Evolutionary conservation across 2,797 vertebrate species (phyloP), one percentile per base, ranked within the genome.

Genomic region (Neosalanx taihuensis): DNA sequence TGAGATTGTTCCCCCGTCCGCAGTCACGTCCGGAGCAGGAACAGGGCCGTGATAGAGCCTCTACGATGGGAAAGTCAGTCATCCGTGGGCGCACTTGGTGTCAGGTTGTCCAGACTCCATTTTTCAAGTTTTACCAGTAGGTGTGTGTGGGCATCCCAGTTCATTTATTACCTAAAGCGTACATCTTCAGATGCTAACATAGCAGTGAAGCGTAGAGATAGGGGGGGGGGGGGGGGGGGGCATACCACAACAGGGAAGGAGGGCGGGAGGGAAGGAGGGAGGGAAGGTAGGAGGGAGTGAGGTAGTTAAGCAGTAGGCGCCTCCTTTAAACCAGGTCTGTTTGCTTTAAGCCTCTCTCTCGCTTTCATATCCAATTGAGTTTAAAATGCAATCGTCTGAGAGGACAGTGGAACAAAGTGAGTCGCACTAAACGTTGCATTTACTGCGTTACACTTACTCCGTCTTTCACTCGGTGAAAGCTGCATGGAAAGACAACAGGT

Each of bases 151-250:
- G 77, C 77, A 85, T 81, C 76, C 77, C 72, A 1, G 70, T 84
- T 87, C 82, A 83, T 86, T 88, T 81, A 87, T 86, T 83, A 91
- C 86, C 85, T 86, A 81, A 76, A 81, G 84, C 76, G 79, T 79
- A 78, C 62, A 74, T 80, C 58, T 76, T 49, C 64, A 73, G 71
- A 79, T 77, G 69, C 57, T 70, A 81, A 73, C 79, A 57, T 64
- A 56, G 53, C 37, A 61, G 67, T 30, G 12, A 30, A 15, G 72
- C 56, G 49, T 79, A 78, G 5, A 81, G 82, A 80, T 86, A 77
- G 59, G 67, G 35, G 35, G 1, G 76, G 78, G 6, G 81, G 83
- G 81, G 87, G 78, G 58, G 67, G 23, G 23, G 1, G 23, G 23
- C 76, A 72, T 80, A 67, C 81, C 78, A 51, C 12, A 72, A 82